Evolutionary conservation across 2,888 invertebrate genomes (phyloP), one percentile per base, ranked within the genome.

Genomic region (Zeuzera pyrina): DNA sequence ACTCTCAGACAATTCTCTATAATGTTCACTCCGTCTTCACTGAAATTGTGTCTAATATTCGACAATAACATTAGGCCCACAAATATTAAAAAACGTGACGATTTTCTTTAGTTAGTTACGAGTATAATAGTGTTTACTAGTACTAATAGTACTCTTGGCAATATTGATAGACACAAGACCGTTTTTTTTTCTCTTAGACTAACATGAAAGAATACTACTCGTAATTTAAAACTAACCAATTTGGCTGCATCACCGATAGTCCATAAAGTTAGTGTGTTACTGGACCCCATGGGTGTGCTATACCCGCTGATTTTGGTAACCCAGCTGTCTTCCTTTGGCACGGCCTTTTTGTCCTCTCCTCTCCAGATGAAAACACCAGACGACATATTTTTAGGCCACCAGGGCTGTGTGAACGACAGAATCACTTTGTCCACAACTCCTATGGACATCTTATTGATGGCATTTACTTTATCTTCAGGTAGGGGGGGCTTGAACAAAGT

Each of bases 361-460:
- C 47, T 67, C 86, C 86, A 87, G 0, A 86, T 24, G 11, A 86
- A 73, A 0, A 43, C 47, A 25, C 45, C 43, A 15, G 53, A 50
- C 0, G 35, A 48, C 43, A 26, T 65, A 56, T 61, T 47, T 3
- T 62, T 55, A 0, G 77, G 67, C 91, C 91, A 92, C 88, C 91
- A 91, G 2, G 76, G 68, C 4, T 74, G 52, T 0, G 87, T 71
- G 57, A 90, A 93, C 19, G 84, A 73, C 1, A 93, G 46, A 29
- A 87, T 85, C 13, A 92, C 85, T 69, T 93, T 93, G 38, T 87
- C 85, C 1, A 89, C 87, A 1, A 85, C 85, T 0, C 91, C 92
- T 43, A 89, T 87, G 0, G 86, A 84, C 26, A 90, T 57, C 11
- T 72, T 72, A 58, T 88, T 49, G 29, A 91, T 89, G 0, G 86